Base-by-base conservation (phyloP, 2,888 invertebrate species). In the Eupithecia dodoneata region DNA sequence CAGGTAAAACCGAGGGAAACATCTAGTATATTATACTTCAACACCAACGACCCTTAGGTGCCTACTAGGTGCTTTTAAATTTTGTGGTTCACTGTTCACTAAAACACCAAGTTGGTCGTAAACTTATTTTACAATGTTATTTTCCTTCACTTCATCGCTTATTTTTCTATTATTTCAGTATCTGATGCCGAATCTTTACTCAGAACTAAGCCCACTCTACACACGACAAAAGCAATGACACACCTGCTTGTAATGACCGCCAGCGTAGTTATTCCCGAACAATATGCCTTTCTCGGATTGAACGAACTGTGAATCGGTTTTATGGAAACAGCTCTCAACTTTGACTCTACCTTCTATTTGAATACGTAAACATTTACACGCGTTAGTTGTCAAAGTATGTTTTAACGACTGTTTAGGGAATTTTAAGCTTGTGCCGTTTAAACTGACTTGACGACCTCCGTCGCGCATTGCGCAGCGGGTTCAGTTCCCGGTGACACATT, bases 231-330 rank as follows among this genome's bases (percentile, higher is more conserved):
- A 63, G 72, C 74, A 76, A 74, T 76, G 74, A 76, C 74, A 78
- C 49, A 72, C 67, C 10, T 41, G 63, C 73, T 73, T 72, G 72
- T 65, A 79, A 74, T 74, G 76, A 74, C 78, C 78, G 70, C 76
- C 76, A 12, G 65, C 74, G 74, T 72, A 44, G 76, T 47, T 49
- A 70, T 52, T 18, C 65, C 74, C 45, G 18, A 74, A 74, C 74
- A 74, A 76, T 74, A 78, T 70, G 72, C 73, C 71, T 71, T 74
- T 49, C 72, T 15, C 42, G 42, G 69, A 72, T 72, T 66, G 44
- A 77, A 69, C 66, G 12, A 52, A 72, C 75, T 30, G 47, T 66
- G 47, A 71, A 73, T 66, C 18, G 63, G 18, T 15, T 18, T 49
- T 70, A 71, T 52, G 44, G 30, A 65, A 73, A 78, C 72, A n/a